phyloP scores from a whole-genome alignment of 1,140 invertebrate genomes.

The Delia radicum region DNA sequence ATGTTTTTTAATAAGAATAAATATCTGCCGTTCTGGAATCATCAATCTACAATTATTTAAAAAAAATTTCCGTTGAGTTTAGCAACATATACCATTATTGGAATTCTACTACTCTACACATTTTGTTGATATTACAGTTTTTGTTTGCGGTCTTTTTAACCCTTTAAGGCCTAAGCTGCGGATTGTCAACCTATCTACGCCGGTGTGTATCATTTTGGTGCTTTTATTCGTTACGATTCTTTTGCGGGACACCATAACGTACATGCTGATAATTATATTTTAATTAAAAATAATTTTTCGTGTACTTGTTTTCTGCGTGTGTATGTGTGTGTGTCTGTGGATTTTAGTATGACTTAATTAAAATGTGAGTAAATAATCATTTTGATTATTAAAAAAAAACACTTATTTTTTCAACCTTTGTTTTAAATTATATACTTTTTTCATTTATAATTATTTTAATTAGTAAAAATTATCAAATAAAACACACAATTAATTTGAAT shows the following conservation, averaged over 20 bases:
- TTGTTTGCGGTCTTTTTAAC: no score
- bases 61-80: no score
- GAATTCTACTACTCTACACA: no score
- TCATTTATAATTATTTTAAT: slow-evolving; percentile 27
- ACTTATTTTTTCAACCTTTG: not conserved
- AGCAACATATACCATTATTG: no score
- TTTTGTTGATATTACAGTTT: no score
- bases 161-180: no score
- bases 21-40: no score
- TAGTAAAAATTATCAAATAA: slow-evolving; percentile 22
- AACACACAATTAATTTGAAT: slow-evolving; percentile 7
- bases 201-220: not conserved
- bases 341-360: slow-evolving; percentile 22
- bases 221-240: not conserved
- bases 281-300: slow-evolving; percentile 30
- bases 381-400: slow-evolving; percentile 19
- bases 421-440: slow-evolving; percentile 9
- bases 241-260: not conserved
- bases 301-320: not conserved
- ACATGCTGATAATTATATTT: slow-evolving; percentile 29
- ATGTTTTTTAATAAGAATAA: no score
- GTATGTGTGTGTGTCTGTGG: not conserved
- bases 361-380: slow-evolving; percentile 22
- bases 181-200: no score
- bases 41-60: no score